Base-by-base conservation (phyloP, 2,113 vertebrate genomes). In the Eudyptes chrysolophus region DNA sequence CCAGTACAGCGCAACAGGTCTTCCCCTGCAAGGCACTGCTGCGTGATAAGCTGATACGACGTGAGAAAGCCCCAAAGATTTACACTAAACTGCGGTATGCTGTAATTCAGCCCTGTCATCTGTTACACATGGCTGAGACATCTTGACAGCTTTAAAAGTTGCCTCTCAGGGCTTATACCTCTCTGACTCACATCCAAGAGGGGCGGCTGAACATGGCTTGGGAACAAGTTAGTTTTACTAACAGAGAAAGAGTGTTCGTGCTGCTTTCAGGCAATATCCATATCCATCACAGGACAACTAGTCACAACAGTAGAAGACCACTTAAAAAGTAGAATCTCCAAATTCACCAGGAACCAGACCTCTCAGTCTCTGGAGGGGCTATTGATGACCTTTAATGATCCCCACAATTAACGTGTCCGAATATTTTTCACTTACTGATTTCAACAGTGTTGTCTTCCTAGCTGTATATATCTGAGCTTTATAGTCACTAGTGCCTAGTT, bases 111-210 rank as follows among this genome's bases (percentile, higher is more conserved):
- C 75, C 48, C 54, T 60, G 66, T 83, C 68, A 55, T 9, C 57
- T 83, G 5, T 75, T 90, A 66, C 58, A 46, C 40, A 13, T 5
- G 29, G 38, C 70, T 74, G 68, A 87, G 76, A 46, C 15, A 32
- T 61, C 83, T 46, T 55, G 64, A 72, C 29, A 94, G 29, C 54
- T 87, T 87, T 42, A 61, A 18, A 86, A 89, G n/a, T 29, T 92
- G 36, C 44, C 17, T 89, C 13, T 61, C 29, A 13, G 48, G 48
- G 55, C 29, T 80, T 64, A 8, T 15, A 48, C 40, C 12, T 82
- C 84, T n/a, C 58, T 82, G 80, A 62, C 12, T 66, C 71, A 86
- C 21, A 21, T 30, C 57, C 52, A 46, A 86, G 57, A 58, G 48
- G 27, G 18, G 22, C 14, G 34, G 38, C 16, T 86, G 68, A 68